phyloP scores from a whole-genome alignment of 2,888 invertebrate genomes.

The Lymantria dispar region DNA sequence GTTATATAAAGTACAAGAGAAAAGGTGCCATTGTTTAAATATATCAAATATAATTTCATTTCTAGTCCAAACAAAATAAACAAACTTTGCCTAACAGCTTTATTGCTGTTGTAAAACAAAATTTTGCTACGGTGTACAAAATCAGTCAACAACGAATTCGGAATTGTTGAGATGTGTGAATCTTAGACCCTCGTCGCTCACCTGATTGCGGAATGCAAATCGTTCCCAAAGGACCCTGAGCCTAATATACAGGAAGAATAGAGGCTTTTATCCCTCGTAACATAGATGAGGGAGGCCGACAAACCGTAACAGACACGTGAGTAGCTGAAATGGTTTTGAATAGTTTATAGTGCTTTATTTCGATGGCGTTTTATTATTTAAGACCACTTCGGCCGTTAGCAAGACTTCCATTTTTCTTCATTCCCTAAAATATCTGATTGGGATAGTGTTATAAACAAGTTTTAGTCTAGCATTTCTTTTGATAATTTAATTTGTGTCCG shows the following conservation, averaged over 20 bases:
- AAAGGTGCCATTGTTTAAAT: neutral
- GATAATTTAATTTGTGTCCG: neutral
- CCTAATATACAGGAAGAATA: constrained; percentile 48
- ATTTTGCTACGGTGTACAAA: constrained; percentile 39
- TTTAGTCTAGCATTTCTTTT: neutral
- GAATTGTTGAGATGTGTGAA: constrained; percentile 55
- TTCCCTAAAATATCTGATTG: constrained; percentile 21
- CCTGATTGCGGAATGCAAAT: constrained; percentile 65
- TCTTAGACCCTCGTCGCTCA: constrained; percentile 59
- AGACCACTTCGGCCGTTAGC: constrained; percentile 27
- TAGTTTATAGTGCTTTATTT: constrained; percentile 58
- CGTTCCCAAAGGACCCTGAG: constrained; percentile 47
- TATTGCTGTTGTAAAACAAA: constrained; percentile 37
- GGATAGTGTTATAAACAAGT: neutral
- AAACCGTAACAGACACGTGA: constrained; percentile 51
- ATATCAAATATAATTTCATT: constrained; percentile 11
- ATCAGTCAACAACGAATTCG: constrained; percentile 51
- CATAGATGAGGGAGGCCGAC: constrained; percentile 29
- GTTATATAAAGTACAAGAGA: neutral
- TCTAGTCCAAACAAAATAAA: constrained; percentile 14
- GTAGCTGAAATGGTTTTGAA: constrained; percentile 55
- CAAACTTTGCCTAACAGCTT: constrained; percentile 19
- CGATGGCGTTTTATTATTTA: constrained; percentile 48
- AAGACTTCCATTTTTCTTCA: constrained; percentile 36
- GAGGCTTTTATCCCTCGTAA: constrained; percentile 47